Evolutionary conservation across 23 tunicate genomes (phyloP).

Genomic region (Aplidium turbinatum): DNA sequence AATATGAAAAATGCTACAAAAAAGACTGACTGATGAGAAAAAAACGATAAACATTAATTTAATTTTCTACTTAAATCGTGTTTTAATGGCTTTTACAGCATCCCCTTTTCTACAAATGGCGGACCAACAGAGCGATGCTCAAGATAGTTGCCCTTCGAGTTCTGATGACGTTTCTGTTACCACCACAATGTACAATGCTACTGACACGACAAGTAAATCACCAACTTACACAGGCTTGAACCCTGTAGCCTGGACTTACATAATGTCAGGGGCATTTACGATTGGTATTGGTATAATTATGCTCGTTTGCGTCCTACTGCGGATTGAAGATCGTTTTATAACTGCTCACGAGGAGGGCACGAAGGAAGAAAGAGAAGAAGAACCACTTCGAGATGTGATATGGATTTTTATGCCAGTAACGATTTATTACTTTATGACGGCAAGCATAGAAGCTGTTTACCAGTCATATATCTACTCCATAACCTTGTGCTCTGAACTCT

Average conservation of each 20-base stretch:
- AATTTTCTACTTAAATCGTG: too few species aligned
- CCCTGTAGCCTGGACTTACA: slow-evolving; percentile 92
- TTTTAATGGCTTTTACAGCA: slow-evolving; percentile 39
- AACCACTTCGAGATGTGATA: slow-evolving; percentile 57
- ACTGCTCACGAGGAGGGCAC: slow-evolving; percentile 31
- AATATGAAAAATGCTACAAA: too few species aligned
- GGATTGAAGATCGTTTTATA: slow-evolving; percentile 43
- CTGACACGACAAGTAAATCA: slow-evolving; percentile 3
- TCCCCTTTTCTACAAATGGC: slow-evolving; percentile 87
- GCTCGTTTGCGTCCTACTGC: slow-evolving; percentile 47
- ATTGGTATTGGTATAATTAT: slow-evolving; percentile 46
- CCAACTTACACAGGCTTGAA: slow-evolving; percentile 29
- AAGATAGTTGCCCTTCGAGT: slow-evolving; percentile 56
- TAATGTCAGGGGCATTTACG: slow-evolving; percentile 69
- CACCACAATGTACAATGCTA: background rate
- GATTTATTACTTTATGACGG: slow-evolving; percentile 47
- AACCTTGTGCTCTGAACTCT: slow-evolving; percentile 61
- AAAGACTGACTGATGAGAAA: too few species aligned
- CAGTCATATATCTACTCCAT: slow-evolving; percentile 83
- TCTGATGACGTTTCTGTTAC: slow-evolving; percentile 11
- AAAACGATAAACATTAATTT: too few species aligned
- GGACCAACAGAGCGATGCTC: slow-evolving; percentile 45
- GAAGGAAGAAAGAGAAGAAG: slow-evolving; percentile 54
- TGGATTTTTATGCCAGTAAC: slow-evolving; percentile 58
- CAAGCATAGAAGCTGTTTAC: slow-evolving; percentile 57